These are phyloP conservation scores for Lanistes nyassanus DNA, from an alignment of 1,140 invertebrate species.

Conservation along the genomic window DNA sequence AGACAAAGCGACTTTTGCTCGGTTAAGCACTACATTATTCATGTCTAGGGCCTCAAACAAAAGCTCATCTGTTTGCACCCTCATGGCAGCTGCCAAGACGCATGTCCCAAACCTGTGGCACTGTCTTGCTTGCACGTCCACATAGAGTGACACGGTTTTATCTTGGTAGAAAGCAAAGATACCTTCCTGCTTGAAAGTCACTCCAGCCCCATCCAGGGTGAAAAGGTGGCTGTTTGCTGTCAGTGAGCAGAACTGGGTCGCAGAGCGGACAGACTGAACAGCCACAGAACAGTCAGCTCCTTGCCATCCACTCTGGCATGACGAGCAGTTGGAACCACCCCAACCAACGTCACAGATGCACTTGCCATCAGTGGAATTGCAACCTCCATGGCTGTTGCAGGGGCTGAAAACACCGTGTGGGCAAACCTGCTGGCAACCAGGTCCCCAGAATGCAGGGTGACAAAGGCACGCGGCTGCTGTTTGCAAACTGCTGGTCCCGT, in stretches of 20 bases:
- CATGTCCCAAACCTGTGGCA: conserved; percentile 32
- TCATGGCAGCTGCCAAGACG: conserved; percentile 29
- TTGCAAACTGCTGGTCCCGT: neutral
- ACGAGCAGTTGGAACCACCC: conserved; percentile 33
- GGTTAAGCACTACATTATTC: neutral
- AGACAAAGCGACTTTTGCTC: neutral
- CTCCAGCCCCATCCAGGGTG: conserved; percentile 36
- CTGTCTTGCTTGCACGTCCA: conserved; percentile 26
- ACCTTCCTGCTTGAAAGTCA: conserved; percentile 32
- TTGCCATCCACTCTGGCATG: conserved; percentile 35
- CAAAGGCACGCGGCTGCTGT: conserved; percentile 27
- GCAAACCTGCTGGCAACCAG: conserved; percentile 32
- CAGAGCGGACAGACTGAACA: conserved; percentile 10
- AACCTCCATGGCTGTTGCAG: conserved; percentile 38
- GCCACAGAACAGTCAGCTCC: conserved; percentile 40
- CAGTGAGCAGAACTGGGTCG: conserved; percentile 22
- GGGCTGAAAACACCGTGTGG: conserved; percentile 32
- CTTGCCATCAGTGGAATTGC: conserved; percentile 30
- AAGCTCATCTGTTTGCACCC: neutral
- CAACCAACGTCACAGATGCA: conserved; percentile 41
- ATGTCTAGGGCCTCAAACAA: conserved; percentile 13
- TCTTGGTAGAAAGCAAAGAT: conserved; percentile 31
- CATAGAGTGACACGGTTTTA: neutral
- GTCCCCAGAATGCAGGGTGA: conserved; percentile 40
- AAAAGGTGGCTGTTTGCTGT: conserved; percentile 35